Conservation (phyloP, 2,888 invertebrate genomes). For the Trilocha varians region DNA sequence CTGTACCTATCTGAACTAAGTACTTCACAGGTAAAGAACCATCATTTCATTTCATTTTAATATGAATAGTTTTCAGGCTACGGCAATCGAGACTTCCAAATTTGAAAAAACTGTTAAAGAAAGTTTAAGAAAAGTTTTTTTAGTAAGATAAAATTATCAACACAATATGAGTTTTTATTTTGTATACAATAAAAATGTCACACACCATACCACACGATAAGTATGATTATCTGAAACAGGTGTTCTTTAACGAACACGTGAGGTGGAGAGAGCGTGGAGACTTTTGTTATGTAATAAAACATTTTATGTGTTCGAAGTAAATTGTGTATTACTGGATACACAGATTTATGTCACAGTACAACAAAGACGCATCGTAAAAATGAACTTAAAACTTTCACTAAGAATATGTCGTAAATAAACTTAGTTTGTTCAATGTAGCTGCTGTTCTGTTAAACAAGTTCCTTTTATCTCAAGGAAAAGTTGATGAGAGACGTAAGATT, state of each 20-base stretch:
- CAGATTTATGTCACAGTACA: conserved; percentile 14
- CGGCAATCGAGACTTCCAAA: no score
- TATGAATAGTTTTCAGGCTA: no score
- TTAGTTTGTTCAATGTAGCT: not conserved
- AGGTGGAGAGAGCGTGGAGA: conserved; percentile 1
- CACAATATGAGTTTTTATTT: no score
- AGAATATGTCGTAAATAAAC: conserved; percentile 7
- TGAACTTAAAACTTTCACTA: conserved; percentile 19
- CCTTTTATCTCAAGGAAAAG: not conserved
- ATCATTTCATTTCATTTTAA: no score
- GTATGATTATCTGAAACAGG: not conserved
- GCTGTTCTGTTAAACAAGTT: not conserved
- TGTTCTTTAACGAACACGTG: conserved; percentile 11
- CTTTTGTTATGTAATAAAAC: conserved; percentile 30
- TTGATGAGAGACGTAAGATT: conserved; percentile 1
- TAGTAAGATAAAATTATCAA: no score
- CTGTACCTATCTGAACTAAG: no score
- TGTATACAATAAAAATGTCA: no score
- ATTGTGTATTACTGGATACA: conserved; percentile 15
- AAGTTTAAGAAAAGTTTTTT: no score
- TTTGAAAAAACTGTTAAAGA: no score
- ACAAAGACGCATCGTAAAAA: conserved; percentile 15
- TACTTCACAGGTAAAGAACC: no score
- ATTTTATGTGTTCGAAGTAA: conserved; percentile 29
- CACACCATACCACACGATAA: no score